These are phyloP conservation scores for Rhinophrynus dorsalis DNA, from an alignment of 2,797 vertebrate genomes.

Conservation along the genomic window DNA sequence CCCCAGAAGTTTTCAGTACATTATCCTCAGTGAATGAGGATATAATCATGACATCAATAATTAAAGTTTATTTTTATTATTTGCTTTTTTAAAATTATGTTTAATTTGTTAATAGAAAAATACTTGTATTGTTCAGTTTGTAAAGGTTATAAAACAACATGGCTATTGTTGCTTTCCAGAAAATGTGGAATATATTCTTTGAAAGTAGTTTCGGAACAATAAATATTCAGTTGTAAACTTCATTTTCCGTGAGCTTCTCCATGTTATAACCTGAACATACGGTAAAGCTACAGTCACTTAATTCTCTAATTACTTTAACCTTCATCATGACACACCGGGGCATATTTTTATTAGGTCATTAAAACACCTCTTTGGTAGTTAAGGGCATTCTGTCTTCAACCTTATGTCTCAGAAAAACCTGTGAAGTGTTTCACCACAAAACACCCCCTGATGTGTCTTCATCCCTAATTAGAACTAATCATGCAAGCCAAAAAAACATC, in stretches of 20 bases:
- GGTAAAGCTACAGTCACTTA: slow-evolving; percentile 50
- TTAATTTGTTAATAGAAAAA: too few relatives aligned
- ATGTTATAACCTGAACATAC: slow-evolving; percentile 44
- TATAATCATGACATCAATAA: too few relatives aligned
- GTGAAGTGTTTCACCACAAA: slow-evolving; percentile 48
- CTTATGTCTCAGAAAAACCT: slow-evolving; percentile 50
- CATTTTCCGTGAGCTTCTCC: slow-evolving; percentile 18
- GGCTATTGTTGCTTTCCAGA: too few relatives aligned
- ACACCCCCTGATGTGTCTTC: slow-evolving; percentile 50
- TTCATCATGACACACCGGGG: slow-evolving; percentile 51
- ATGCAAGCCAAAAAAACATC: slow-evolving; percentile 44
- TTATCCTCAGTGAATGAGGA: too few relatives aligned
- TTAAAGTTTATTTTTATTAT: too few relatives aligned
- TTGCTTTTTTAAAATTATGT: too few relatives aligned
- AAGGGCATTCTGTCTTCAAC: slow-evolving; percentile 50
- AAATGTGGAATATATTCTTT: too few relatives aligned
- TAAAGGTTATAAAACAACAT: too few relatives aligned
- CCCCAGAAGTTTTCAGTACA: too few relatives aligned
- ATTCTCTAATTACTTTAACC: slow-evolving; percentile 52
- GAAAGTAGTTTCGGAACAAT: background rate
- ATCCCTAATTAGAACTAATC: slow-evolving; percentile 49
- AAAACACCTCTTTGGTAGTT: slow-evolving; percentile 52
- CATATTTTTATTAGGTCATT: slow-evolving; percentile 50
- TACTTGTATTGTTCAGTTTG: too few relatives aligned
- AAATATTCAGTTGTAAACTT: slow-evolving; percentile 10